phyloP scores from a whole-genome alignment of 2,888 invertebrate genomes.

The Mayetiola destructor region DNA sequence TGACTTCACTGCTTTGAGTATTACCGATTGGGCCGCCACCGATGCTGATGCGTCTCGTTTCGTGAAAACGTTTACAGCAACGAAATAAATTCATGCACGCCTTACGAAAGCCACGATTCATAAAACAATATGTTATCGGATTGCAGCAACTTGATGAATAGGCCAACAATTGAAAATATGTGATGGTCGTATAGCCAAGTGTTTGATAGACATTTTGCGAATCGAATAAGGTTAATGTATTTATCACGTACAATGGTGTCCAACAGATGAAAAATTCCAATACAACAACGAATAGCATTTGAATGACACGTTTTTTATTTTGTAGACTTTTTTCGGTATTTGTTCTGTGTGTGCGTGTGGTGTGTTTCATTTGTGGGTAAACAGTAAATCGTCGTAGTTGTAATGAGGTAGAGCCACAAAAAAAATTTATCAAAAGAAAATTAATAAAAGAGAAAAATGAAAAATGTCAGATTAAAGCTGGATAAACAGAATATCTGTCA shows the following conservation, averaged over 20 bases:
- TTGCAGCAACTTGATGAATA: constrained; percentile 77
- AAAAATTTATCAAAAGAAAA: background rate
- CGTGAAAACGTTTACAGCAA: constrained; percentile 39
- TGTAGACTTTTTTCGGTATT: constrained; percentile 37
- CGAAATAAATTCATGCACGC: constrained; percentile 65
- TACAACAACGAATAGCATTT: constrained; percentile 82
- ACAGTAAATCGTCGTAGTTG: no score
- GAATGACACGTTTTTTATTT: constrained; percentile 45
- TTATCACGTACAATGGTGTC: constrained; percentile 71
- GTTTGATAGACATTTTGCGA: constrained; percentile 53
- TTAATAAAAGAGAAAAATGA: background rate
- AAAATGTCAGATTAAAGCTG: no score
- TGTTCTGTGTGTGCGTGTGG: no score
- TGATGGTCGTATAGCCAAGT: constrained; percentile 56
- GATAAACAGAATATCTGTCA: no score
- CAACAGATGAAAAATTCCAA: constrained; percentile 84
- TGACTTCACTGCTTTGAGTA: constrained; percentile 13
- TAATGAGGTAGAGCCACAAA: background rate
- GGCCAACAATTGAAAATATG: constrained; percentile 59
- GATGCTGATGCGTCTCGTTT: constrained; percentile 25
- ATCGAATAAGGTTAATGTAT: constrained; percentile 59
- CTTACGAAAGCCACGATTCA: constrained; percentile 74
- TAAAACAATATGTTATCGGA: constrained; percentile 84
- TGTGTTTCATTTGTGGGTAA: no score
- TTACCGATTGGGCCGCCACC: constrained; percentile 14